Evolutionary conservation across 2,888 invertebrate genomes (phyloP), one percentile per base, ranked within the genome.

Genomic region (Lucinisca nassula): DNA sequence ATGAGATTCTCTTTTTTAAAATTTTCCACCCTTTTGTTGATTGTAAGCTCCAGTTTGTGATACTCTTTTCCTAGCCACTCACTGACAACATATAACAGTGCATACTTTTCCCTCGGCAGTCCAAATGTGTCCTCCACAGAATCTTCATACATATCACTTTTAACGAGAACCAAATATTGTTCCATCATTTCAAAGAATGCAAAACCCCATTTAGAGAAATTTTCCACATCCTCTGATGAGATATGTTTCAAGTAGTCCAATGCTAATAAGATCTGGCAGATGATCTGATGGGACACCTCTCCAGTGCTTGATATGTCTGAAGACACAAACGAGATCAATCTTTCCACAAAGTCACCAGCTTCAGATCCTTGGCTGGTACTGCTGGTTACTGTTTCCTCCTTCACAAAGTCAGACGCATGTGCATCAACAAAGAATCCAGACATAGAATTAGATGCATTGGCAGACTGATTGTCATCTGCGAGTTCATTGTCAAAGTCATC

Each of bases 31-130:
- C 80, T 89, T 67, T 88, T 24, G 12, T 84, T 74, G 24, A 95
- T 92, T 32, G 40, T 27, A 17, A 83, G n/a, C 51, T 92, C 90
- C 14, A 94, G 79, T 37, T 84, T 77, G 80, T 91, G 79, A 74
- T 93, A 93, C 78, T 93, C 90, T 35, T 91, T 80, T 0, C 95
- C 95, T 0, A 95, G 80, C 94, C 93, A 95, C 35, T 92, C 91
- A 77, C 92, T 85, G 0, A 94, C 58, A n/a, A 92, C 79, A 55
- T 91, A 89, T 24, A 94, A 81, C 51, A 90, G 79, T 1, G 88
- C 55, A 61, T 88, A 89, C 70, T 88, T 90, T 21, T 84, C 75
- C 38, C 49, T 35, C 3, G 90, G 58, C 24, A 92, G 79, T 30
- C 83, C 89, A 82, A 92, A 92, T 0, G 37, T 58, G 55, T 90